phyloP scores from a whole-genome alignment of 2,113 vertebrate species.

The Cynoglossus semilaevis region DNA sequence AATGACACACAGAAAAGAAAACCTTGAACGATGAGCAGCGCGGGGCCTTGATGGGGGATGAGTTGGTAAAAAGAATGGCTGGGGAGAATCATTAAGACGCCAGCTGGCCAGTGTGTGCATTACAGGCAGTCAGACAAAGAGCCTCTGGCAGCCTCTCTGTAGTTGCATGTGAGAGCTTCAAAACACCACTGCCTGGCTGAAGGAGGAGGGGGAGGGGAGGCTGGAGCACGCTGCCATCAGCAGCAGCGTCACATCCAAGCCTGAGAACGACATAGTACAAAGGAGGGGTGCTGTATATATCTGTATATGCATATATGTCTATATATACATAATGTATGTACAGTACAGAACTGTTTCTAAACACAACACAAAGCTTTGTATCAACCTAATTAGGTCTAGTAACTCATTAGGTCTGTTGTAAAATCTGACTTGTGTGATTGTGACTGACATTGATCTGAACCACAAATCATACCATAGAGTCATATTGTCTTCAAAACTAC shows the following conservation, averaged over 20 bases:
- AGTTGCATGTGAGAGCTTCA: slow-evolving; percentile 20
- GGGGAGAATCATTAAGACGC: slow-evolving; percentile 30
- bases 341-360: too few relatives aligned
- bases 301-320: too few relatives aligned
- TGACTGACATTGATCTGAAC: too few relatives aligned
- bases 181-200: slow-evolving; percentile 1
- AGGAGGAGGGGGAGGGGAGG: slow-evolving; percentile 41
- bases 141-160: slow-evolving; percentile 17
- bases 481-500: too few relatives aligned
- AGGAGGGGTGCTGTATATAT: too few relatives aligned
- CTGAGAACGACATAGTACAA: slow-evolving; percentile 8
- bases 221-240: neutral
- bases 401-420: too few relatives aligned
- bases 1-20: slow-evolving; percentile 45
- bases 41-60: slow-evolving; percentile 3
- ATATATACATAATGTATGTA: too few relatives aligned
- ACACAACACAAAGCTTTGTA: too few relatives aligned
- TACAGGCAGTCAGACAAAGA: slow-evolving; percentile 58
- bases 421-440: too few relatives aligned
- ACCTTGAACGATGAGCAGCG: slow-evolving; percentile 45
- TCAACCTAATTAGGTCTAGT: too few relatives aligned
- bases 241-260: slow-evolving; percentile 27
- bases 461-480: too few relatives aligned
- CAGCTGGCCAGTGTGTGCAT: slow-evolving; percentile 29
- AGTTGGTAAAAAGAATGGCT: neutral